These are phyloP conservation scores for Cosmorhoe ocellata DNA, from an alignment of 2,888 invertebrate genomes.

Conservation along the genomic window DNA sequence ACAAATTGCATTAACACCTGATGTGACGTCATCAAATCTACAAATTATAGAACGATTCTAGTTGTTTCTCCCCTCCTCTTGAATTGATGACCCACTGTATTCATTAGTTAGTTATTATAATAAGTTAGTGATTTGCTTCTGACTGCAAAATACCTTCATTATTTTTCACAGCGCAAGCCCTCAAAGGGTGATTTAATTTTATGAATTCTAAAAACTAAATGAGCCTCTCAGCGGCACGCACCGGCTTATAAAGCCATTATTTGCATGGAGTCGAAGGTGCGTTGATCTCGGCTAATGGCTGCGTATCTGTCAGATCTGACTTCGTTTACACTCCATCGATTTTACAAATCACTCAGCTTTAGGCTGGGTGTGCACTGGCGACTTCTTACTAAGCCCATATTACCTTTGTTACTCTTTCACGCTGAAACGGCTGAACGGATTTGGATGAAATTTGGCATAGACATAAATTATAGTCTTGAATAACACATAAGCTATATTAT, in stretches of 20 bases:
- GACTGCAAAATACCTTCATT: background rate
- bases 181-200: constrained; percentile 3
- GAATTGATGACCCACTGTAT: too few relatives aligned
- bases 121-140: too few relatives aligned
- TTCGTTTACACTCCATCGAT: background rate
- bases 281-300: constrained; percentile 1
- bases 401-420: too few relatives aligned
- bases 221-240: constrained; percentile 9
- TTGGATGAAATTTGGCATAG: too few relatives aligned
- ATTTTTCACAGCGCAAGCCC: background rate
- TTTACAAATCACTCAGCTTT: background rate
- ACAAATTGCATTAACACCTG: too few relatives aligned
- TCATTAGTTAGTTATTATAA: too few relatives aligned
- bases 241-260: constrained; percentile 14
- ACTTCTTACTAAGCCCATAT: background rate
- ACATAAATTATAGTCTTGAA: too few relatives aligned
- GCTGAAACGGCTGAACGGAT: too few relatives aligned
- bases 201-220: constrained; percentile 3
- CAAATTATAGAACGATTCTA: too few relatives aligned
- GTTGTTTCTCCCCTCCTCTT: too few relatives aligned
- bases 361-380: background rate
- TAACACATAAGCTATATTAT: too few relatives aligned
- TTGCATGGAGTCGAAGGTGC: constrained; percentile 9
- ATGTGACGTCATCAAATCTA: too few relatives aligned
- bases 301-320: constrained; percentile 7